Evolutionary conservation across 2,888 invertebrate genomes (phyloP).

Genomic region (Tetranychus truncatus): DNA sequence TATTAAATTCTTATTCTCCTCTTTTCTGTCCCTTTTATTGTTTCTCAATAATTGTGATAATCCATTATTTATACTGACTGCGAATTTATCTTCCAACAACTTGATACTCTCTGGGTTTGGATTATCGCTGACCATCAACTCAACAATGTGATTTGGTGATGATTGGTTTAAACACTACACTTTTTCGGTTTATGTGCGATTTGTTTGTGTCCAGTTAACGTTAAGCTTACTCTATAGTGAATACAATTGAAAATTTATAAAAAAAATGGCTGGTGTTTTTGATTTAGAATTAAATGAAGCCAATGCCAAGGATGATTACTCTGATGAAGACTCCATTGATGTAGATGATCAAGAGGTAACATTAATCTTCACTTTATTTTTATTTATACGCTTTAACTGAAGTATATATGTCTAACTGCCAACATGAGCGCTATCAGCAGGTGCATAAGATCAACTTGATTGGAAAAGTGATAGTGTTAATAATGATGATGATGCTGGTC

Average conservation of each 20-base stretch:
- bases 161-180: not conserved
- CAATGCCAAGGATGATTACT: slow-evolving; percentile 29
- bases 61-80: too few species aligned
- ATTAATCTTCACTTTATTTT: slow-evolving; percentile 28
- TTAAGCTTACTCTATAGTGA: not conserved
- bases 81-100: too few species aligned
- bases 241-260: not conserved
- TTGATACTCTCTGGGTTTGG: too few species aligned
- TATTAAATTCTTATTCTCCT: too few species aligned
- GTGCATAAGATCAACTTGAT: too few species aligned
- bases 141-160: not conserved
- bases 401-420: too few species aligned
- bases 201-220: not conserved
- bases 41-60: too few species aligned
- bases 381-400: slow-evolving; percentile 46
- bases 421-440: too few species aligned
- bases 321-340: slow-evolving; percentile 33
- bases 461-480: too few species aligned
- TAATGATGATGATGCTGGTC: too few species aligned
- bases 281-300: slow-evolving; percentile 62
- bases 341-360: slow-evolving; percentile 30
- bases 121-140: too few species aligned
- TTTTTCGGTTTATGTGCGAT: not conserved
- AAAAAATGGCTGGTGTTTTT: slow-evolving; percentile 49
- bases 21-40: too few species aligned